A percentile compares a stretch with the other conserved stretches of the same genome.
Evolutionary conservation across 2,797 vertebrate genomes (phyloP).

Genomic region (Sebastes kiyomatsui): DNA sequence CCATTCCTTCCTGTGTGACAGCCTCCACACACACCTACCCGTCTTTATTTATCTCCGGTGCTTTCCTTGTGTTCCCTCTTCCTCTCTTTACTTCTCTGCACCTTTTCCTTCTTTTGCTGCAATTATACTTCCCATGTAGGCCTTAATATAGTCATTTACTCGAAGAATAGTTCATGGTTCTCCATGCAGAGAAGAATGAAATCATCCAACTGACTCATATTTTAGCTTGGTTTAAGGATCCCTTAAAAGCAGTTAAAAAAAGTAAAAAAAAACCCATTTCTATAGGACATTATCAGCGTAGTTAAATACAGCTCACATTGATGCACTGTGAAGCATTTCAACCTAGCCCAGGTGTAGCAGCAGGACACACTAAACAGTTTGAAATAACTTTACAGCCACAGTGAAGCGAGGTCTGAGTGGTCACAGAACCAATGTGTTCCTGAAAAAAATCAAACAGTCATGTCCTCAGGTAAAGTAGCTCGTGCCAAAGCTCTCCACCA

Average conservation of each 20-base stretch:
- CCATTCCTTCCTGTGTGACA: neutral
- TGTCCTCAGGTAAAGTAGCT: constrained; percentile 40
- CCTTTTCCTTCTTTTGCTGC: neutral
- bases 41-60: neutral
- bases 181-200: neutral
- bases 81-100: neutral
- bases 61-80: neutral
- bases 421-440: neutral
- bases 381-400: neutral
- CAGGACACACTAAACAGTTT: neutral
- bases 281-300: neutral
- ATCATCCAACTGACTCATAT: neutral
- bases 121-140: neutral
- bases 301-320: neutral
- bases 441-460: neutral
- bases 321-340: neutral
- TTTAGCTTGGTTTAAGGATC: neutral
- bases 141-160: neutral
- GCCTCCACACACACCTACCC: neutral
- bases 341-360: neutral
- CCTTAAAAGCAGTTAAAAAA: neutral
- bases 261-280: neutral
- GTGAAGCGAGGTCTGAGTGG: neutral
- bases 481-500: constrained; percentile 30
- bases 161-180: neutral